These are phyloP conservation scores for Psephotus haematonotus DNA, from an alignment of 2,113 vertebrate species.

Conservation along the genomic window DNA sequence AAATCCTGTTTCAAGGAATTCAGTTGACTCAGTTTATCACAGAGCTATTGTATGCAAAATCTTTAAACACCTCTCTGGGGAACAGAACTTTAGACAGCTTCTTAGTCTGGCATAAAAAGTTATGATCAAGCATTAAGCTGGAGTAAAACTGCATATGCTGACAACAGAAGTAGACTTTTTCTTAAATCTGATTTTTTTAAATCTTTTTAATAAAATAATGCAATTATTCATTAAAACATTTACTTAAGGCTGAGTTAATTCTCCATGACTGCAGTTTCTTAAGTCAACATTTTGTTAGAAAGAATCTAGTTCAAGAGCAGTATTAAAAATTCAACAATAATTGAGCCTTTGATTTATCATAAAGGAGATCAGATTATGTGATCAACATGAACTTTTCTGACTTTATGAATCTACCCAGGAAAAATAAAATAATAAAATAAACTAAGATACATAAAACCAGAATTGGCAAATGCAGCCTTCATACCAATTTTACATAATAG, in stretches of 20 bases:
- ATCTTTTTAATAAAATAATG: background rate
- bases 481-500: background rate
- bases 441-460: background rate
- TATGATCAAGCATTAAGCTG: background rate
- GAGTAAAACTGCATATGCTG: background rate
- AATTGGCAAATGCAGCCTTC: background rate
- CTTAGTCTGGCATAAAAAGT: background rate
- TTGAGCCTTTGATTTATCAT: background rate
- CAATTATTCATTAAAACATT: background rate
- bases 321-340: background rate
- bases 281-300: background rate
- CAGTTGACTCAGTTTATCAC: background rate
- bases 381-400: background rate
- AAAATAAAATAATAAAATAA: background rate
- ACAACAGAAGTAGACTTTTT: background rate
- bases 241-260: background rate
- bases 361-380: background rate
- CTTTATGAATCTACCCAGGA: background rate
- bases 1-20: background rate
- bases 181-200: background rate
- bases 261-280: background rate
- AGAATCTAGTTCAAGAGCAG: background rate
- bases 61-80: background rate
- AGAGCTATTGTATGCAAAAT: background rate
- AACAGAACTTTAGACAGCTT: background rate